Evolutionary conservation across 2,888 invertebrate genomes (phyloP), one percentile per base, ranked within the genome.

Genomic region (Lacanobia wlatinum): DNA sequence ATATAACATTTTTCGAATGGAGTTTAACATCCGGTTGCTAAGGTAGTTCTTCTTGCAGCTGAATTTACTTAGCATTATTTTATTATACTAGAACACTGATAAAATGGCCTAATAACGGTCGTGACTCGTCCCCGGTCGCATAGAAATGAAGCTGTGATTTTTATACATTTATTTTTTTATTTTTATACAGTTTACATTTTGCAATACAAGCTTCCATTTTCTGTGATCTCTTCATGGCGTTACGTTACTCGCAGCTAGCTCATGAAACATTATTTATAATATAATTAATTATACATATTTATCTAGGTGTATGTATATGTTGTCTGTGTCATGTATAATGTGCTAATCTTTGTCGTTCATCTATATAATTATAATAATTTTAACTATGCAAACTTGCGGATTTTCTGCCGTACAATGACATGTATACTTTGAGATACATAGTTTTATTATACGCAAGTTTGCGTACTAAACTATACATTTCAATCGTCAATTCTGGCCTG

Each of bases 161-260:
- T 84, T 84, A 88, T 87, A 84, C 84, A 83, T 59, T 76, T 66
- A 61, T 73, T 63, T 81, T n/a, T 83, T 84, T 80, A 69, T 85
- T 89, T 89, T 86, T 83, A 84, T 84, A 86, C 56, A 78, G 85
- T 87, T 86, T 89, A 88, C 82, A 72, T 83, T 88, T 89, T 85
- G 83, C 91, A 90, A 89, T 89, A 80, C 90, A 91, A 91, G 88
- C 93, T 94, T 94, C 92, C 90, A 91, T 91, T 88, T 89, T 90
- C 93, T 94, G 94, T 94, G 94, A 94, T 94, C 92, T 93, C 91
- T 91, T 65, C 70, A 80, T 59, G 58, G 78, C 68, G 76, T 84
- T 84, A 76, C 59, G 68, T 85, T 84, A 79, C 65, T 76, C 68
- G 85, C 75, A 80, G 70, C 72, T 77, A 82, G 70, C 75, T 78